Percentiles rank a stretch among this genome's conserved stretches.
Conservation (phyloP, 30 jellyfish, hydroid and myxozoan genomes). For the Mastigias papua region DNA sequence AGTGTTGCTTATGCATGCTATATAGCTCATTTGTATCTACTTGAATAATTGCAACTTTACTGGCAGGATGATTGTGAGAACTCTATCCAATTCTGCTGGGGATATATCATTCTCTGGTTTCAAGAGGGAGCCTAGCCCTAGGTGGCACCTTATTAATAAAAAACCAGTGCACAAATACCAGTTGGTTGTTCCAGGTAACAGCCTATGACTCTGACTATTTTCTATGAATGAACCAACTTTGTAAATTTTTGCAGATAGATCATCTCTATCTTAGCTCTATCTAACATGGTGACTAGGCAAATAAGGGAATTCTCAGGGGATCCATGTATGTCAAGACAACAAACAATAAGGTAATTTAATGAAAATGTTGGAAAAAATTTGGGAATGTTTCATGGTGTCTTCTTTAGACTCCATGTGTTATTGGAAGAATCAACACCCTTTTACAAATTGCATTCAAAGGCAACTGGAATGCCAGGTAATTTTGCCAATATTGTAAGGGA, state of each 20-base stretch:
- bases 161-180: background rate
- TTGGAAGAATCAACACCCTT: too few species aligned
- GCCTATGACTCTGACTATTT: background rate
- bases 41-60: background rate
- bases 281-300: background rate
- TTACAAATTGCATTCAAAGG: too few species aligned
- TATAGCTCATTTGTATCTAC: background rate
- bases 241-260: background rate
- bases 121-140: background rate
- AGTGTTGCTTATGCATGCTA: background rate
- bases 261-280: background rate
- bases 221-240: background rate
- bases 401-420: background rate
- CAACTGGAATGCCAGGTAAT: background rate
- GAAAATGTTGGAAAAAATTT: background rate
- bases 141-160: background rate
- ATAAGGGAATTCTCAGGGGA: background rate
- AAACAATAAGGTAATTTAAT: background rate
- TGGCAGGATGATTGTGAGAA: background rate
- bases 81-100: background rate
- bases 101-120: background rate
- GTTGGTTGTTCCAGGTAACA: background rate
- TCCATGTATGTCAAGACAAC: background rate
- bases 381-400: background rate
- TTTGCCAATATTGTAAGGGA: background rate